Conservation (phyloP, 2,888 invertebrate species). For the Napeogenes inachia region DNA sequence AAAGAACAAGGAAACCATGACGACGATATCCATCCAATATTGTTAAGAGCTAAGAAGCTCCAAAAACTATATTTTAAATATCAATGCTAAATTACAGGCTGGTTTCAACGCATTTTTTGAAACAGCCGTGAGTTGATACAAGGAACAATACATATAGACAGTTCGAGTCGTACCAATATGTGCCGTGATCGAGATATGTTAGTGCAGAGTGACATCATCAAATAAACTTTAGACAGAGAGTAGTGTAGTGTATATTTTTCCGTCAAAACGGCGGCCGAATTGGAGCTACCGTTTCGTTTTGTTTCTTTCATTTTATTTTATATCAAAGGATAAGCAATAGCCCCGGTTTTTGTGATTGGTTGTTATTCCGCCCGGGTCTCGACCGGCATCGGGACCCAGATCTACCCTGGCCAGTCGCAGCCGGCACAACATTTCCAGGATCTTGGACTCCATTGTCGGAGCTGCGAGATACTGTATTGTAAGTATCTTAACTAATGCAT, state of each 20-base stretch:
- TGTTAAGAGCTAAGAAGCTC: conserved; percentile 53
- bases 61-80: conserved; percentile 52
- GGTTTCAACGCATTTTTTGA: conserved; percentile 94
- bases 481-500: conserved; percentile 43
- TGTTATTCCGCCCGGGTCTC: conserved; percentile 53
- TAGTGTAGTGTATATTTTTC: conserved; percentile 49
- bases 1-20: conserved; percentile 14
- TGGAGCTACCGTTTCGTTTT: conserved; percentile 68
- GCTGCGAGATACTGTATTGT: conserved; percentile 76
- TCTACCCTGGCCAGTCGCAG: conserved; percentile 71
- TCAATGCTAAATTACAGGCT: conserved; percentile 94
- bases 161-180: conserved; percentile 74
- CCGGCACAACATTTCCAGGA: conserved; percentile 70
- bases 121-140: conserved; percentile 87
- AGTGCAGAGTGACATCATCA: conserved; percentile 65
- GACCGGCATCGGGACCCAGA: conserved; percentile 52
- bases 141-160: conserved; percentile 40
- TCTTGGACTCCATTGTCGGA: conserved; percentile 73
- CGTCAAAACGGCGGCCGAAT: conserved; percentile 70
- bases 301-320: conserved; percentile 74
- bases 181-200: conserved; percentile 88
- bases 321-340: conserved; percentile 73
- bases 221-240: conserved; percentile 46
- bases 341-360: conserved; percentile 52
- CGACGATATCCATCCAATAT: conserved; percentile 24